Percentiles rank a stretch among this genome's conserved stretches.
Evolutionary conservation across 1,140 invertebrate genomes (phyloP).

Genomic region (Zaprionus tsacasi): DNA sequence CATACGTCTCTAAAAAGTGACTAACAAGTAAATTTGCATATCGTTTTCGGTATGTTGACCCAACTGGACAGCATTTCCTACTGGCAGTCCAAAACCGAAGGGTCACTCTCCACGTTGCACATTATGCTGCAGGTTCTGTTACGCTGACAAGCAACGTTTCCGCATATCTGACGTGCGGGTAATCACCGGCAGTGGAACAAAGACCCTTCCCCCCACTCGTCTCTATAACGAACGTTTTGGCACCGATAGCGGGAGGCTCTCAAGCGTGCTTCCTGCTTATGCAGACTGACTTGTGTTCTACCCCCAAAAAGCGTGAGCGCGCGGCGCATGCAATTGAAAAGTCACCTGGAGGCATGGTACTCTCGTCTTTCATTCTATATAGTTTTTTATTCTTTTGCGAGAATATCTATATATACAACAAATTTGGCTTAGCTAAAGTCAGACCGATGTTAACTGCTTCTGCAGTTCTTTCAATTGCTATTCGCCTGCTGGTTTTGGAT

Average conservation of each 20-base stretch:
- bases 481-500: conserved; percentile 58
- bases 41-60: background rate
- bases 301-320: conserved; percentile 39
- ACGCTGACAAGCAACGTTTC: conserved; percentile 28
- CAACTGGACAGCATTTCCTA: conserved; percentile 15
- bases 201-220: conserved; percentile 36
- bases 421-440: conserved; percentile 41
- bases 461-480: conserved; percentile 52
- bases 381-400: conserved; percentile 25
- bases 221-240: background rate
- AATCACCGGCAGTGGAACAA: conserved; percentile 62
- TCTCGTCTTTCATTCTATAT: conserved; percentile 41
- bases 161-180: conserved; percentile 57
- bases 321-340: conserved; percentile 62
- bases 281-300: conserved; percentile 45
- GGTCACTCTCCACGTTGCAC: conserved; percentile 28
- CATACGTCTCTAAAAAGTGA: background rate
- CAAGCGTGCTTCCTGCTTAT: conserved; percentile 70
- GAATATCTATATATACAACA: conserved; percentile 50
- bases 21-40: background rate
- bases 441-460: background rate
- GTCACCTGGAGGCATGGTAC: conserved; percentile 24
- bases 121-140: conserved; percentile 33
- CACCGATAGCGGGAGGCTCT: conserved; percentile 38
- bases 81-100: background rate